These are phyloP conservation scores for Aradophagus sp. DNA, from an alignment of 1,140 invertebrate genomes.

Conservation along the genomic window DNA sequence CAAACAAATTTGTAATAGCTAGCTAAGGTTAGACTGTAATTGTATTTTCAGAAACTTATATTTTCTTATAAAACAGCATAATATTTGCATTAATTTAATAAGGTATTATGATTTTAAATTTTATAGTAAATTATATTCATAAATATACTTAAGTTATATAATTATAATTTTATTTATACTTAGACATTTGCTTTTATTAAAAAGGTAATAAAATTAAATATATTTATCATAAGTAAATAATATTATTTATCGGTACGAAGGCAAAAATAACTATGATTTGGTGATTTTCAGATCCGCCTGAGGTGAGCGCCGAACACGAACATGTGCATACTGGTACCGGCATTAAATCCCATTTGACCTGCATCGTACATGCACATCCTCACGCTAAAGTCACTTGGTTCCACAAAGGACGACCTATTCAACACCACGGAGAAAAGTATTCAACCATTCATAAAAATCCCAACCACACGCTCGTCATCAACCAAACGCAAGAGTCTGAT, in stretches of 20 bases:
- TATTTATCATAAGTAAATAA: slow-evolving; percentile 7
- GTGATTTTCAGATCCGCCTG: slow-evolving; percentile 68
- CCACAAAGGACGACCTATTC: slow-evolving; percentile 48
- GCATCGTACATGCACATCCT: slow-evolving; percentile 74
- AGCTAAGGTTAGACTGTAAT: too few species aligned
- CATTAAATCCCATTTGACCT: slow-evolving; percentile 72
- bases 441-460: slow-evolving; percentile 35
- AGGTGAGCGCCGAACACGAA: slow-evolving; percentile 69
- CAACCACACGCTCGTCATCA: slow-evolving; percentile 55
- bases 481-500: slow-evolving; percentile 54
- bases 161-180: too few species aligned
- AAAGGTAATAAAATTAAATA: too few species aligned
- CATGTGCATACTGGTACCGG: slow-evolving; percentile 72
- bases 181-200: too few species aligned
- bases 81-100: too few species aligned
- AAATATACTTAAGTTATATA: too few species aligned
- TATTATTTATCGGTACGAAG: neutral
- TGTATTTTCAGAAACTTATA: too few species aligned
- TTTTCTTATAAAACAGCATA: too few species aligned
- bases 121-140: too few species aligned
- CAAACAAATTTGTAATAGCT: too few species aligned
- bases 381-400: slow-evolving; percentile 66
- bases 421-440: slow-evolving; percentile 35
- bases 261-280: slow-evolving; percentile 7
- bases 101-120: too few species aligned